Evolutionary conservation across 2,888 invertebrate species (phyloP).

Genomic region (Leptinotarsa tumamoca): DNA sequence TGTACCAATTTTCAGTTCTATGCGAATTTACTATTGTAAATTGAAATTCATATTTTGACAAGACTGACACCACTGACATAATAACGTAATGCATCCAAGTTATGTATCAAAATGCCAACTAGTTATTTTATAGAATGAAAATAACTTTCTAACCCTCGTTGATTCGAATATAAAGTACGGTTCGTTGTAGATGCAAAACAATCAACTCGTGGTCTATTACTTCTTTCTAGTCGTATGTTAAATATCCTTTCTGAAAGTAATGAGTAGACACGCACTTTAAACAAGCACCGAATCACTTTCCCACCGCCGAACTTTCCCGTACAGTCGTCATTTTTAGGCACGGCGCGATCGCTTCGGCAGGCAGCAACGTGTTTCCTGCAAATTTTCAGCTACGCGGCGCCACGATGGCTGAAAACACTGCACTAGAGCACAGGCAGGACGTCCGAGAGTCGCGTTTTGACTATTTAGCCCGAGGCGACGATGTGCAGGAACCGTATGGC

Average conservation of each 20-base stretch:
- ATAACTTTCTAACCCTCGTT: too few species aligned
- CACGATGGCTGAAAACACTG: constrained; percentile 14
- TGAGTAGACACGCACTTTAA: background rate
- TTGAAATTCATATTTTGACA: too few species aligned
- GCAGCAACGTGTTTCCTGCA: constrained; percentile 7
- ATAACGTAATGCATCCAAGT: too few species aligned
- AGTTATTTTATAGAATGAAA: too few species aligned
- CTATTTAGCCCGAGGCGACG: constrained; percentile 23
- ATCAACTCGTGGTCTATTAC: background rate
- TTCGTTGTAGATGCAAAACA: background rate
- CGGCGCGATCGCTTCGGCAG: background rate
- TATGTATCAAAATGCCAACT: too few species aligned
- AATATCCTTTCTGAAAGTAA: background rate
- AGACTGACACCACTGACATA: too few species aligned
- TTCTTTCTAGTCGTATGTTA: background rate
- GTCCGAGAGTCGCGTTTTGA: constrained; percentile 19
- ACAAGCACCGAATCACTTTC: background rate
- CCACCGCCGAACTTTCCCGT: background rate
- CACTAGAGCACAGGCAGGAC: constrained; percentile 17
- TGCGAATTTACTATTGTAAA: too few species aligned
- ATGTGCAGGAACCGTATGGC: background rate
- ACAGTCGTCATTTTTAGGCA: background rate
- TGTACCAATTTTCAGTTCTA: too few species aligned
- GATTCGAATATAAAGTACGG: too few species aligned
- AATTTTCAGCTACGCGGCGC: constrained; percentile 2